phyloP scores from a whole-genome alignment of 2,797 vertebrate genomes.

The Megalops cyprinoides region DNA sequence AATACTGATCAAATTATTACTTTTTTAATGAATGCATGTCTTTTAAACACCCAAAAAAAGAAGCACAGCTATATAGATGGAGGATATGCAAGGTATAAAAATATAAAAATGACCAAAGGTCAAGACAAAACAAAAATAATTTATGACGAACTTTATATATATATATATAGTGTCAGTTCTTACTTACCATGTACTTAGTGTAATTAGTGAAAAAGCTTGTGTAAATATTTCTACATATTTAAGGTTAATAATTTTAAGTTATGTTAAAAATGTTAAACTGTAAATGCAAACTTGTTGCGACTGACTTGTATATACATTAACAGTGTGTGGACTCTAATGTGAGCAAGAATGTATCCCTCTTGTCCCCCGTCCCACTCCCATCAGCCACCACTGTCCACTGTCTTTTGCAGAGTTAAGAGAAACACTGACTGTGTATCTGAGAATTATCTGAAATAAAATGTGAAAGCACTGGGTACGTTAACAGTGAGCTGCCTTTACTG shows the following conservation, averaged over 20 bases:
- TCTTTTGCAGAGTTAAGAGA: neutral
- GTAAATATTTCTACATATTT: slow-evolving; percentile 11
- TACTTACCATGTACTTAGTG: neutral
- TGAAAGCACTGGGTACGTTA: neutral
- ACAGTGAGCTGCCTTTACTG: slow-evolving; percentile 33
- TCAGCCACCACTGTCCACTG: too few species aligned
- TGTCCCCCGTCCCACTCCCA: too few species aligned
- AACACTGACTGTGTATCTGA: neutral
- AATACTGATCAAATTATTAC: too few species aligned
- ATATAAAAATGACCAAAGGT: neutral
- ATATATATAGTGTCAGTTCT: neutral
- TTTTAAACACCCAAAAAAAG: neutral
- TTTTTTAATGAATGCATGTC: neutral
- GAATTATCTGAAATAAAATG: neutral
- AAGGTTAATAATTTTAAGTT: neutral
- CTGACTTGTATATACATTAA: too few species aligned
- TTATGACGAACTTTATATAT: neutral
- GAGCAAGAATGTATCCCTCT: too few species aligned
- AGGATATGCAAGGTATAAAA: neutral
- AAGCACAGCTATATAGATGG: neutral
- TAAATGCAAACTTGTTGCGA: too few species aligned
- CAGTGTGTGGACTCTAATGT: too few species aligned
- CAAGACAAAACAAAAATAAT: neutral
- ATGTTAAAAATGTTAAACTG: neutral
- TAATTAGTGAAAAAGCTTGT: neutral